Percentiles rank a stretch among this genome's conserved stretches.
Evolutionary conservation across 2,888 invertebrate genomes (phyloP).

Genomic region (Andrena dorsata): DNA sequence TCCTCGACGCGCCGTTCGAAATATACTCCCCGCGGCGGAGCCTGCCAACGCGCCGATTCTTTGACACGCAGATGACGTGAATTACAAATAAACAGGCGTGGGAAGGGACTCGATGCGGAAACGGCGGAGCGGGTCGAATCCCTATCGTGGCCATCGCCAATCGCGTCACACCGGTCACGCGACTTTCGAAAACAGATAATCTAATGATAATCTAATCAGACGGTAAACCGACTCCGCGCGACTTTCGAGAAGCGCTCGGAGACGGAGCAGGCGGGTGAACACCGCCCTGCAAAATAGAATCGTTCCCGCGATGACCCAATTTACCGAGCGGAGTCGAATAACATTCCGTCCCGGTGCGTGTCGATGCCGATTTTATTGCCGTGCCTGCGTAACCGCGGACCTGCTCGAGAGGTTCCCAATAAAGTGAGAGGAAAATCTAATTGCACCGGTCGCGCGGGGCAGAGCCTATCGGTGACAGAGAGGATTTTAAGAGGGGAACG

Average conservation of each 20-base stretch:
- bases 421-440: conserved; percentile 18
- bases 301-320: neutral
- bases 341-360: no score
- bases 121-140: conserved; percentile 48
- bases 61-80: conserved; percentile 62
- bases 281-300: neutral
- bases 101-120: conserved; percentile 56
- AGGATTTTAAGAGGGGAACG: conserved; percentile 59
- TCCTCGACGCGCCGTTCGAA: conserved; percentile 6
- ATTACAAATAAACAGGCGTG: conserved; percentile 68
- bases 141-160: conserved; percentile 37
- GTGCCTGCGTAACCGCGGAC: no score
- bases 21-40: neutral
- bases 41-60: conserved; percentile 38
- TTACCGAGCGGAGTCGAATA: neutral
- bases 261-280: neutral
- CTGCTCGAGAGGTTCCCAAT: neutral
- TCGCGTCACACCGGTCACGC: conserved; percentile 8
- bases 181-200: neutral
- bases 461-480: conserved; percentile 45
- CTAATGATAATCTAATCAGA: no score
- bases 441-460: conserved; percentile 23
- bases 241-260: no score
- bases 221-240: no score
- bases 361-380: no score